Percentiles rank a stretch among this genome's conserved stretches.
These are phyloP conservation scores for Belonocnema kinseyi DNA, from an alignment of 1,140 invertebrate species.

Conservation along the genomic window DNA sequence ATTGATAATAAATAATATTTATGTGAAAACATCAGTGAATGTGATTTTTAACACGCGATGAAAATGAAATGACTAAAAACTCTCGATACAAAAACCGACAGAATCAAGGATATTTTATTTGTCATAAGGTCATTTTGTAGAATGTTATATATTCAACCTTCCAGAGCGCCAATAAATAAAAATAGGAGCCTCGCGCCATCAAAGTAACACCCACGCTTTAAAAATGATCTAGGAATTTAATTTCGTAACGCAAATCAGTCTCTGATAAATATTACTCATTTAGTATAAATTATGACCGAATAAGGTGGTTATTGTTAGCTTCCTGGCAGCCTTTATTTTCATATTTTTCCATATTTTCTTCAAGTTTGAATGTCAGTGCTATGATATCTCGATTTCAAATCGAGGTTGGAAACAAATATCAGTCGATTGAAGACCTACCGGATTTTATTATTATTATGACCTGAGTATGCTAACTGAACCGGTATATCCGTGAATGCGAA, in stretches of 20 bases:
- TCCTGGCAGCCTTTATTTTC: slow-evolving; percentile 13
- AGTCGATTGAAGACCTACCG: too few relatives aligned
- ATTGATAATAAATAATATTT: too few relatives aligned
- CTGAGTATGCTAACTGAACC: slow-evolving; percentile 50
- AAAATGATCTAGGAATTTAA: slow-evolving; percentile 20
- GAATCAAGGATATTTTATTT: slow-evolving; percentile 17
- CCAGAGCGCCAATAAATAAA: slow-evolving; percentile 21
- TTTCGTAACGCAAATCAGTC: slow-evolving; percentile 22
- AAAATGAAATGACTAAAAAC: background rate
- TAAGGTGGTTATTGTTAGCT: slow-evolving; percentile 22
- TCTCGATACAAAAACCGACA: slow-evolving; percentile 14
- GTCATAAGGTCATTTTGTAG: slow-evolving; percentile 6
- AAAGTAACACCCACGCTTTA: slow-evolving; percentile 18
- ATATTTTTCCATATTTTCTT: background rate
- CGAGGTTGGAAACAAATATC: too few relatives aligned
- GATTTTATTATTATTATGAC: background rate
- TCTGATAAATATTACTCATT: slow-evolving; percentile 19
- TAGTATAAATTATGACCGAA: slow-evolving; percentile 14
- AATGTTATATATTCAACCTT: slow-evolving; percentile 28
- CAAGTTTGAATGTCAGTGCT: background rate
- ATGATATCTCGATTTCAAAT: too few relatives aligned
- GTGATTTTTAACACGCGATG: background rate
- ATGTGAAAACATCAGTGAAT: too few relatives aligned
- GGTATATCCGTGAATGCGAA: slow-evolving; percentile 51
- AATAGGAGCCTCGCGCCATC: background rate